Percentiles rank a stretch among this genome's conserved stretches.
phyloP scores from a whole-genome alignment of 1,140 invertebrate genomes.

The Holotrichia oblita region DNA sequence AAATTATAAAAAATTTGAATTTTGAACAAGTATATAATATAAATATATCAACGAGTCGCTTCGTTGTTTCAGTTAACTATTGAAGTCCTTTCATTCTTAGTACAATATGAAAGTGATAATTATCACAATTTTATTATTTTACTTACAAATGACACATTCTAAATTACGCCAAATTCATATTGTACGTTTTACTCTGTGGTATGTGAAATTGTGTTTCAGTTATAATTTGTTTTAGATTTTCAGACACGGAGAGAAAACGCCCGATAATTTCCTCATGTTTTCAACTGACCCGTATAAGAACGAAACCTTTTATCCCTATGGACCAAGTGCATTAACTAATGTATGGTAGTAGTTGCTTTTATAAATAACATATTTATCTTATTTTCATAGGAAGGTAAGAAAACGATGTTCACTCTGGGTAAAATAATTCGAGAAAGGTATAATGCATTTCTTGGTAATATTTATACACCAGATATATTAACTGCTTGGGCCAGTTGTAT shows the following conservation, averaged over 20 bases:
- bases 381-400: conserved; percentile 59
- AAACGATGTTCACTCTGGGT: conserved; percentile 62
- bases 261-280: conserved; percentile 69
- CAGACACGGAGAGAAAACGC: conserved; percentile 81
- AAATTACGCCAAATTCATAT: not conserved
- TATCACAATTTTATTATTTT: too few relatives aligned
- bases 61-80: too few relatives aligned
- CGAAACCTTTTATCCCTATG: conserved; percentile 71
- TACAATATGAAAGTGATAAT: too few relatives aligned
- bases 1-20: too few relatives aligned
- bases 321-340: conserved; percentile 78
- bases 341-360: conserved; percentile 62
- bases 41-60: too few relatives aligned
- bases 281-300: conserved; percentile 71
- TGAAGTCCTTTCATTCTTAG: too few relatives aligned
- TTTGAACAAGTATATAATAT: too few relatives aligned
- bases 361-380: conserved; percentile 19
- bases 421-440: conserved; percentile 60
- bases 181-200: not conserved
- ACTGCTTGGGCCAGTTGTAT: conserved; percentile 66
- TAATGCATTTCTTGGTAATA: conserved; percentile 59
- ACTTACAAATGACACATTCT: not conserved
- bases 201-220: not conserved
- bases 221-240: conserved; percentile 67
- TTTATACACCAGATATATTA: conserved; percentile 61